A percentile compares a stretch with the other conserved stretches of the same genome.
phyloP scores from a whole-genome alignment of 1,140 invertebrate genomes.

The Cherax quadricarinatus region DNA sequence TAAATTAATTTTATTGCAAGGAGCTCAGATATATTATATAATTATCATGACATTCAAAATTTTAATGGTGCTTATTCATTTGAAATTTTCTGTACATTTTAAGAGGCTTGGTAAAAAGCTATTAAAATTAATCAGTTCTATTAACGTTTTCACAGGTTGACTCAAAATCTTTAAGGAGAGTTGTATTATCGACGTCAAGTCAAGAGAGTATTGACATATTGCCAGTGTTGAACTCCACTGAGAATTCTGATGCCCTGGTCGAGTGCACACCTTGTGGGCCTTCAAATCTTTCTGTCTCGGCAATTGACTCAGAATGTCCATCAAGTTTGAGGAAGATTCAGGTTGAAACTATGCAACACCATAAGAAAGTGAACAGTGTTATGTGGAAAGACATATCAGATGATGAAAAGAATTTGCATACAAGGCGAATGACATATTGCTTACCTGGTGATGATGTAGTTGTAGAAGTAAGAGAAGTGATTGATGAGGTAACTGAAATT shows the following conservation, averaged over 20 bases:
- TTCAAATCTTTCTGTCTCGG: conserved; percentile 23
- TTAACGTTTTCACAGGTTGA: background rate
- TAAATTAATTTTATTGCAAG: no score
- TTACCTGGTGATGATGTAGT: background rate
- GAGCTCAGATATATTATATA: no score
- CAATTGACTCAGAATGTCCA: conserved; percentile 5
- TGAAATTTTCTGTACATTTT: no score
- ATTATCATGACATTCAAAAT: no score
- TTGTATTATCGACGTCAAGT: background rate
- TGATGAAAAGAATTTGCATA: background rate
- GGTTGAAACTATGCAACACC: background rate
- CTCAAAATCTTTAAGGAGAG: background rate
- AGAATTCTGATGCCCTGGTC: background rate
- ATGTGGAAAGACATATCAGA: conserved; percentile 26
- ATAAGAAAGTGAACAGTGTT: conserved; percentile 9
- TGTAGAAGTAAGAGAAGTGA: conserved; percentile 2
- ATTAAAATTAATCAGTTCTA: no score
- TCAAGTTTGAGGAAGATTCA: background rate
- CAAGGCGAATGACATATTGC: background rate
- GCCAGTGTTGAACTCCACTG: background rate
- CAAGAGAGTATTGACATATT: background rate
- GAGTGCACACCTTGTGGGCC: background rate
- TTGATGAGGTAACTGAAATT: conserved; percentile 14
- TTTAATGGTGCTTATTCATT: no score
- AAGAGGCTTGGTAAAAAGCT: no score